Percentiles rank a stretch among this genome's conserved stretches.
Evolutionary conservation across 2,797 vertebrate species (phyloP).

Genomic region (Heliangelus exortis): DNA sequence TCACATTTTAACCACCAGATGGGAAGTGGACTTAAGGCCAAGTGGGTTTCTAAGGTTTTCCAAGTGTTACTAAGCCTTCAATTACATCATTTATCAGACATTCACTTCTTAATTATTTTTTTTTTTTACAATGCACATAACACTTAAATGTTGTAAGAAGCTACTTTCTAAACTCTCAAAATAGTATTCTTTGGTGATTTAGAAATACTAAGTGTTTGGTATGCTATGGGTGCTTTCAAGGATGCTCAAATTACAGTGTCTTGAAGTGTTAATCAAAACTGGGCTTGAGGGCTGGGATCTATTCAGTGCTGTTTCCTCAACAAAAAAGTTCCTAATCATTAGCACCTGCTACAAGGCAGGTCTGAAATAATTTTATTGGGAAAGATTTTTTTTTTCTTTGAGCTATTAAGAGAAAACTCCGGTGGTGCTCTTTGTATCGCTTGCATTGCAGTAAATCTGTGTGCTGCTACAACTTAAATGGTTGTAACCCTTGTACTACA

Average conservation of each 20-base stretch:
- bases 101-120: background rate
- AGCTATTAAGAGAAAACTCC: background rate
- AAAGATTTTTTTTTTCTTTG: background rate
- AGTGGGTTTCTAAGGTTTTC: background rate
- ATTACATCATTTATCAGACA: background rate
- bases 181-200: background rate
- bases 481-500: background rate
- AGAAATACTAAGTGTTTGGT: background rate
- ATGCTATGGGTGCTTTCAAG: background rate
- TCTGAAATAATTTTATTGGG: background rate
- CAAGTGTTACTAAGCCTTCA: background rate
- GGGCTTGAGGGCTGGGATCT: background rate
- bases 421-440: background rate
- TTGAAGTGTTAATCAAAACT: background rate
- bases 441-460: background rate
- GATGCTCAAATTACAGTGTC: background rate
- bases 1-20: background rate
- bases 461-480: background rate
- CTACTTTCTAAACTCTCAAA: background rate
- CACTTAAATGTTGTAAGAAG: constrained; percentile 1
- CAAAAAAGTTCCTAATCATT: background rate
- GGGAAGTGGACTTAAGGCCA: background rate
- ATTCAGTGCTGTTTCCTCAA: background rate
- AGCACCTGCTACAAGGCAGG: background rate
- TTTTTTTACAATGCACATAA: background rate